Conservation (phyloP, 92 coral and sea anemone species). For the Paragorgia papillata region DNA sequence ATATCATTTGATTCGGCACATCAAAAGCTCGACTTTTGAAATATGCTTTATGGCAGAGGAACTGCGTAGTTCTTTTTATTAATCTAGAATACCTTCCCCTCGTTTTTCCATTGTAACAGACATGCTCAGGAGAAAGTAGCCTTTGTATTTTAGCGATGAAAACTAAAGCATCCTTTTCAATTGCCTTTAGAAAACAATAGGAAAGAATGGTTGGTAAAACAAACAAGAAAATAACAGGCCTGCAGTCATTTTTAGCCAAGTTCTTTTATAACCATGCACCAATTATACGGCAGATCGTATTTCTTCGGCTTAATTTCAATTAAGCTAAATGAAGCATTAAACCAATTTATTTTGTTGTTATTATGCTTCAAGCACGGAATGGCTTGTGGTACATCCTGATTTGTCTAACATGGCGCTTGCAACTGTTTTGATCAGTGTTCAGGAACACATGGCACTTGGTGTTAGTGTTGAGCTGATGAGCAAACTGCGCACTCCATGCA, state of each 20-base stretch:
- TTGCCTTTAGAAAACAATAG: slow-evolving; percentile 9
- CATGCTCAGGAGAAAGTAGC: neutral
- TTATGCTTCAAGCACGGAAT: neutral
- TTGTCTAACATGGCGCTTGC: too few relatives aligned
- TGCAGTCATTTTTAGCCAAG: neutral
- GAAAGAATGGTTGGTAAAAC: neutral
- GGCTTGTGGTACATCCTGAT: neutral
- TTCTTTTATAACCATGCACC: neutral
- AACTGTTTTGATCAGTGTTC: too few relatives aligned
- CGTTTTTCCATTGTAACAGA: neutral
- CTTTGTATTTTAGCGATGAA: neutral
- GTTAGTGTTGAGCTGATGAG: too few relatives aligned
- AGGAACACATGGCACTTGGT: too few relatives aligned
- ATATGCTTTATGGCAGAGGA: too few relatives aligned
- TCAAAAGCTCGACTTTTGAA: too few relatives aligned
- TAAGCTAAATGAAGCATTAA: slow-evolving; percentile 11
- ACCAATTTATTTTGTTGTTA: slow-evolving; percentile 14
- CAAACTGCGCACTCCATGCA: too few relatives aligned
- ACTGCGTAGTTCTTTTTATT: too few relatives aligned
- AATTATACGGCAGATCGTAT: slow-evolving; percentile 9
- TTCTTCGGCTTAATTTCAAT: slow-evolving; percentile 22
- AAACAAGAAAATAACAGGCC: slow-evolving; percentile 5
- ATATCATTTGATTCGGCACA: too few relatives aligned
- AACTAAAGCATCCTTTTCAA: neutral
- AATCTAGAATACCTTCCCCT: too few relatives aligned